These are phyloP conservation scores for Coilia nasus DNA, from an alignment of 2,797 vertebrate genomes.

Conservation along the genomic window DNA sequence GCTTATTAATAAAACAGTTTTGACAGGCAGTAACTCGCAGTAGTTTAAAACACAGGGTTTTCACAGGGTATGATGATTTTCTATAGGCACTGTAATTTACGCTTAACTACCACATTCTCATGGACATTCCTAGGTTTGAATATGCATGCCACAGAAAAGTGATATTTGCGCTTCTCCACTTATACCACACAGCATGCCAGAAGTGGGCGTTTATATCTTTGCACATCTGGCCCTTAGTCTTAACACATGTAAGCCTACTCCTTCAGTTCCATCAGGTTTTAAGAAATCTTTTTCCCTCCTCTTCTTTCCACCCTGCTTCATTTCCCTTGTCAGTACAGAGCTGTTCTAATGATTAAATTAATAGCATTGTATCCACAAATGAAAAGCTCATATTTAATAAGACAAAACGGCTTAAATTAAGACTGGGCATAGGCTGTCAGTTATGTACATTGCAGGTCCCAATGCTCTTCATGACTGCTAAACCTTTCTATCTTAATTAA, in stretches of 20 bases:
- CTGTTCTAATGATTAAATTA: slow-evolving; percentile 84
- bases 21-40: too few relatives aligned
- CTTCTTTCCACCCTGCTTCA: slow-evolving; percentile 54
- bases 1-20: too few relatives aligned
- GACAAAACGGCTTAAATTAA: slow-evolving; percentile 73
- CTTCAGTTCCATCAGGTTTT: slow-evolving; percentile 81
- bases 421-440: slow-evolving; percentile 74
- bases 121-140: too few relatives aligned
- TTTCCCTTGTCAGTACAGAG: slow-evolving; percentile 75
- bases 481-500: slow-evolving; percentile 76
- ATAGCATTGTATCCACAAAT: slow-evolving; percentile 83
- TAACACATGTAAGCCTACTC: slow-evolving; percentile 83
- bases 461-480: slow-evolving; percentile 67
- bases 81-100: too few relatives aligned
- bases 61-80: too few relatives aligned
- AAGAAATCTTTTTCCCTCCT: slow-evolving; percentile 70
- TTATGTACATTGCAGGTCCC: slow-evolving; percentile 70
- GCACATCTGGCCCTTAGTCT: slow-evolving; percentile 55
- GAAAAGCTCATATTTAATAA: slow-evolving; percentile 81
- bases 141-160: too few relatives aligned
- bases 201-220: too few relatives aligned
- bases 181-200: too few relatives aligned
- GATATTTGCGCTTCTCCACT: too few relatives aligned
- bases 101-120: too few relatives aligned
- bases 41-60: too few relatives aligned